A percentile compares a stretch with the other conserved stretches of the same genome.
Evolutionary conservation across 2,113 vertebrate species (phyloP).

Genomic region (Seriola aureovittata): DNA sequence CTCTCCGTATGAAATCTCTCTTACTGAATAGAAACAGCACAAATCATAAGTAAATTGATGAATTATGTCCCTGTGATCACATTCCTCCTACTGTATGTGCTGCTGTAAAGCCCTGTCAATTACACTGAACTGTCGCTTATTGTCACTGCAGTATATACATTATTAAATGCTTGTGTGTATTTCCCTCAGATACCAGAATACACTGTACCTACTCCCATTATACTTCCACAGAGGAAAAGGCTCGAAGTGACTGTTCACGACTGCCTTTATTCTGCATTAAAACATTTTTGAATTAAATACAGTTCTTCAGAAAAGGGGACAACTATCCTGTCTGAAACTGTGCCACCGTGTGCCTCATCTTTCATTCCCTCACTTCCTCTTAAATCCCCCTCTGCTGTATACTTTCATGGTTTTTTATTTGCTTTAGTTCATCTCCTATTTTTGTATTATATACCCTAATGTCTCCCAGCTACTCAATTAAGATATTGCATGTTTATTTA

Average conservation of each 20-base stretch:
- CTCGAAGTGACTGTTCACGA: background rate
- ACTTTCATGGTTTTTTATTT: conserved; percentile 9
- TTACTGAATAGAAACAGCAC: background rate
- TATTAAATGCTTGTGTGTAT: conserved; percentile 21
- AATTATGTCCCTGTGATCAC: background rate
- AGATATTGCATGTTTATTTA: background rate
- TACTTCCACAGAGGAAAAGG: background rate
- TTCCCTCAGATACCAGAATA: background rate
- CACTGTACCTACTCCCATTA: background rate
- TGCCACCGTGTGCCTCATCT: background rate
- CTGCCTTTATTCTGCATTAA: conserved; percentile 11
- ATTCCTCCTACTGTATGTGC: background rate
- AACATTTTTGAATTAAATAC: conserved; percentile 1
- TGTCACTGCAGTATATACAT: conserved; percentile 13
- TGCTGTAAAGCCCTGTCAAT: background rate
- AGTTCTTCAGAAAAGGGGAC: background rate
- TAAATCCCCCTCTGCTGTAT: background rate
- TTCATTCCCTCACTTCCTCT: background rate
- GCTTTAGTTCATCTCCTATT: background rate
- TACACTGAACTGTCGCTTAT: background rate
- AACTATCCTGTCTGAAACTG: background rate
- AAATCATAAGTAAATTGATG: background rate
- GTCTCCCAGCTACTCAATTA: background rate
- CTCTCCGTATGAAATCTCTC: background rate
- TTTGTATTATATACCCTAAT: background rate